Evolutionary conservation across 2,888 invertebrate genomes (phyloP), one percentile per base, ranked within the genome.

Genomic region (Calliopum simillimum): DNA sequence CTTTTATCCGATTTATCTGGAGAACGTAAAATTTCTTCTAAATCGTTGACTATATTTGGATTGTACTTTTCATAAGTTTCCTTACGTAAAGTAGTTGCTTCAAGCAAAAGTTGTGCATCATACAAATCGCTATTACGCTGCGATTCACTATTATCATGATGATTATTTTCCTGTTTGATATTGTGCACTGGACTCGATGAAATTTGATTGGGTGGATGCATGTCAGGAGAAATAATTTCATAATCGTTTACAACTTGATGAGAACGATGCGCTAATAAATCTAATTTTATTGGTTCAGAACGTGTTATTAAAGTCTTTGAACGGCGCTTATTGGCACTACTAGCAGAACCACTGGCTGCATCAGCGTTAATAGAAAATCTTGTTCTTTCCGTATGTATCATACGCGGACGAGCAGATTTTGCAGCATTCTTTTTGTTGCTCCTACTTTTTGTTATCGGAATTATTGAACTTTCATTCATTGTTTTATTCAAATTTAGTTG

Each of bases 311-410:
- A 85, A 0, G 90, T 90, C 77, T 88, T 89, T 1, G 89, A 89
- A 76, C 89, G 89, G 65, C 89, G 90, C 44, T 89, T 89, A 16
- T 88, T 88, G 65, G 88, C 75, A 1, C 88, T 87, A 5, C 12
- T 49, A 69, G 23, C 61, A 14, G 16, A 25, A n/a, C 21, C 67
- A 2, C 65, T 68, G 14, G 21, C 21, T 5, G 71, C 25, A 4
- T 71, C 64, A 43, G 44, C 23, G 5, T 16, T 71, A n/a, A 25
- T 53, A 0, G 89, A 85, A 2, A 89, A 87, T 46, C 88, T 85
- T 61, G 89, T 88, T 77, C 90, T 91, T 80, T 92, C 91, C 0
- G 93, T 93, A 81, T 93, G 93, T 76, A 93, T 93, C 93, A 93
- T 93, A 79, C 91, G 91, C 4, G 93, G 92, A 43, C 92, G 88